Evolutionary conservation across 2,888 invertebrate species (phyloP).

Genomic region (Xestia c-nigrum): DNA sequence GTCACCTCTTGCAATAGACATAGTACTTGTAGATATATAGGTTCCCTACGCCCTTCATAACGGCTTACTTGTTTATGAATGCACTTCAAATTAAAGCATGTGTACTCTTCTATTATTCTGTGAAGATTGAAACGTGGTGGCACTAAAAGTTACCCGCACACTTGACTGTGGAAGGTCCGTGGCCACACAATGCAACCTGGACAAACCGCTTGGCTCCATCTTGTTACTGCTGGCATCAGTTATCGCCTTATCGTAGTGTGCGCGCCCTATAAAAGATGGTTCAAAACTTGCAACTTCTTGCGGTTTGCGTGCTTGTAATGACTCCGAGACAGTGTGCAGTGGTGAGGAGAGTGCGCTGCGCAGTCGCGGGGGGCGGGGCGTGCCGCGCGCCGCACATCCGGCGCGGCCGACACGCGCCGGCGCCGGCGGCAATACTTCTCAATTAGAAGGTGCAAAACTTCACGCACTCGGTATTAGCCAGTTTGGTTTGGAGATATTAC

Average conservation of each 20-base stretch:
- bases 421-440: neutral
- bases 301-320: constrained; percentile 21
- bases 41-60: too few relatives aligned
- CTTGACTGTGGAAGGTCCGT: neutral
- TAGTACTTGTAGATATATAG: neutral
- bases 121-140: neutral
- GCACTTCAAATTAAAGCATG: constrained; percentile 5
- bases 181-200: neutral
- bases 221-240: neutral
- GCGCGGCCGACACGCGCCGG: constrained; percentile 35
- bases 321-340: neutral
- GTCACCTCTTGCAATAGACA: neutral
- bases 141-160: neutral
- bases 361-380: constrained; percentile 22
- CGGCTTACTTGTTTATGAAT: neutral
- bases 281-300: neutral
- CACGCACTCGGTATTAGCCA: neutral
- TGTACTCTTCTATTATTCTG: neutral
- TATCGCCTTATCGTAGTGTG: neutral
- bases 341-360: neutral
- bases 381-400: constrained; percentile 26
- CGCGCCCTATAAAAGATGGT: neutral
- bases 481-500: neutral
- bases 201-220: neutral
- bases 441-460: neutral